Evolutionary conservation across 2,888 invertebrate species (phyloP), one percentile per base, ranked within the genome.

Genomic region (Diplolepis rosae): DNA sequence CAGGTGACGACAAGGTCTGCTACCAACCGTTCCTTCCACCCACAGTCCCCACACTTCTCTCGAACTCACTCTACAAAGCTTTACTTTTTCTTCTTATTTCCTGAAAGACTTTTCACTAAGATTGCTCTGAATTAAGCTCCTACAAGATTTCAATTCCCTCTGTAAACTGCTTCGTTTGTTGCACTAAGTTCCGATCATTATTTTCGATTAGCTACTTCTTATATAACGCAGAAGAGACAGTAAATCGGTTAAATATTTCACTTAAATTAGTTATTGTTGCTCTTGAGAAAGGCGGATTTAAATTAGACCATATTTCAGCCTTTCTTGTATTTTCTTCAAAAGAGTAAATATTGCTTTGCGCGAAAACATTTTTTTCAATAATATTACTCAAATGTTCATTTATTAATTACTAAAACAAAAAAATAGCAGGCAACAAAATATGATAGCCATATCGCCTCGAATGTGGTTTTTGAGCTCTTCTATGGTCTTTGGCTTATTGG

Each of bases 1-100:
- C 27, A 74, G 73, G 65, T 48, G 45, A 73, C 32, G 68, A 42
- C 65, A 52, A 73, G 66, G 50, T 22, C 56, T 70, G 50, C 70
- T 50, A 48, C 61, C 24, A 71, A 42, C 50, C 50, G 42, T 28
- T 61, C 50, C 61, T 42, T 28, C 42, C 42, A 39, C 32, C 22
- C 9, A 22, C 35, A 30, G 9, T 65, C 9, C 3, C 39, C 54
- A 22, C 7, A 9, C 18, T 18, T 32, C 4, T 32, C 18, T 13
- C 4, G 18, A 45, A 18, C 9, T 18, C 24, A 3, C 24, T 61
- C 3, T n/a, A 45, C 18, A 6, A 6, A 45, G 18, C 9, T 45
- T 22, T 3, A 11, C 22, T 56, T 39, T 61, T 35, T 39, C 15
- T 7, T 61, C 18, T 7, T 18, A 4, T n/a, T 61, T n/a, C n/a